Evolutionary conservation across 2,113 vertebrate genomes (phyloP).

Genomic region (human (Homo sapiens)): GRCh38 chr4:11773001-11773500

Average conservation of each 20-base stretch:
- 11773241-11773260: not conserved
- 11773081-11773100: not conserved
- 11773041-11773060: not conserved
- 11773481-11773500: accelerated
- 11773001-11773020: accelerated
- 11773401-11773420: not conserved
- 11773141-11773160: not conserved
- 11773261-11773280: not conserved
- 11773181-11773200: not conserved
- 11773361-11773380: not conserved
- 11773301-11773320: not conserved
- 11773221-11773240: not conserved
- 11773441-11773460: too few relatives aligned
- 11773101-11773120: not conserved
- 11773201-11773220: not conserved
- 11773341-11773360: not conserved
- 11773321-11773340: not conserved
- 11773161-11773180: not conserved
- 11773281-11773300: not conserved
- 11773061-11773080: not conserved
- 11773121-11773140: not conserved
- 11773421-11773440: not conserved
- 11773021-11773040: not conserved
- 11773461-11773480: too few relatives aligned
- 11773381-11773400: not conserved